Base-by-base conservation (phyloP, 2,888 invertebrate species). In the Nematopogon swammerdamellus region DNA sequence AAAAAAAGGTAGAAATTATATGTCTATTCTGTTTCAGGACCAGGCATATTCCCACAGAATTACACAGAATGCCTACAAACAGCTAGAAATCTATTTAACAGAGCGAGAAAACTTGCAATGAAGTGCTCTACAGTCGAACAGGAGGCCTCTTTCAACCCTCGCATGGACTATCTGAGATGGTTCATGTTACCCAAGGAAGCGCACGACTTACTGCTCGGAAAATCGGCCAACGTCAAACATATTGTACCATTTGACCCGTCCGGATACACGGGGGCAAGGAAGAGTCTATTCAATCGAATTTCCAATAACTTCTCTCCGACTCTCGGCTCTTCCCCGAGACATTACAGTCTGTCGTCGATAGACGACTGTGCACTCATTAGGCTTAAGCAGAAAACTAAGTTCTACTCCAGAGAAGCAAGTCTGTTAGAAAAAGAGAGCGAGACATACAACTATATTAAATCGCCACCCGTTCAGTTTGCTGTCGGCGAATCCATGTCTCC, bases 111-210 rank as follows among this genome's bases (percentile, higher is more conserved):
- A 75, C 81, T 88, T 62, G 90, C 89, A 18, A 87, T 88, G 72
- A 82, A 89, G 58, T 86, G 85, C 58, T 85, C 88, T 10, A 80
- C 87, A 49, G 85, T 88, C 19, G 91, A 94, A 63, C 90, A 90
- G 56, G 84, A 85, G 56, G 82, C 87, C 18, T 79, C 83, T 55
- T 92, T 93, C 61, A 87, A 88, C 58, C 77, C 81, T 14, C 80
- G 85, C 45, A 84, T 87, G 44, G 86, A 88, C 56, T 81, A 83
- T 49, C 72, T 94, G 14, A 82, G 93, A 53, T 95, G 95, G 95
- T 95, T 93, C 70, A 87, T 95, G 83, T 68, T 95, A 48, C 94
- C 94, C 1, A 88, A 89, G 62, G 95, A 95, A 75, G 93, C 93
- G 1, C 88, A 91, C 60, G 85, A 87, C 56, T 80, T 91, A 30